Evolutionary conservation across 1,140 invertebrate genomes (phyloP).

Genomic region (Cydia pomonella): DNA sequence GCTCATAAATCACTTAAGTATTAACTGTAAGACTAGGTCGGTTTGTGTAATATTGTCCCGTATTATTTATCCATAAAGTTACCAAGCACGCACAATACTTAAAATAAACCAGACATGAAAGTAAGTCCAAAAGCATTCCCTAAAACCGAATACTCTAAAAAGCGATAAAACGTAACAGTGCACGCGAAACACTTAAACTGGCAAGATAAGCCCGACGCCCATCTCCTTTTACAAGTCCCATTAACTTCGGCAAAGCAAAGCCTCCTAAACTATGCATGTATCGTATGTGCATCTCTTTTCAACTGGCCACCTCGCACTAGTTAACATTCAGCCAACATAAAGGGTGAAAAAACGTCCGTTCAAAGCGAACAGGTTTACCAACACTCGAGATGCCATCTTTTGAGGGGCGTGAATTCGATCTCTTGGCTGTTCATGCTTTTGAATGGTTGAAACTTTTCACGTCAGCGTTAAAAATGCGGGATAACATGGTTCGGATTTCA

Average conservation of each 20-base stretch:
- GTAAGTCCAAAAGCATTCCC: not conserved
- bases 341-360: slow-evolving; percentile 50
- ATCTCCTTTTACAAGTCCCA: slow-evolving; percentile 59
- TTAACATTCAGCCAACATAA: slow-evolving; percentile 54
- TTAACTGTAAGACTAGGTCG: no score
- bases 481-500: not conserved
- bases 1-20: no score
- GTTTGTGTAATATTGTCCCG: no score
- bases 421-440: slow-evolving; percentile 45
- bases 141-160: not conserved
- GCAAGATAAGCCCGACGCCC: slow-evolving; percentile 58
- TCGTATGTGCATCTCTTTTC: slow-evolving; percentile 75
- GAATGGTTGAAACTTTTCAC: slow-evolving; percentile 13
- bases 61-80: not conserved
- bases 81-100: not conserved
- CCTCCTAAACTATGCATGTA: slow-evolving; percentile 70
- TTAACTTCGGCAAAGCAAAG: slow-evolving; percentile 73
- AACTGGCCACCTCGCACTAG: slow-evolving; percentile 57
- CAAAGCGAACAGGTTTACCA: slow-evolving; percentile 53
- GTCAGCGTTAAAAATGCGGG: slow-evolving; percentile 3
- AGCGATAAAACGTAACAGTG: not conserved
- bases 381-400: slow-evolving; percentile 53
- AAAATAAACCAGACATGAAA: not conserved
- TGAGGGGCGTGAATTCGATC: slow-evolving; percentile 55
- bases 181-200: slow-evolving; percentile 39